phyloP scores from a whole-genome alignment of 2,797 vertebrate species.

The Falco columbarius region DNA sequence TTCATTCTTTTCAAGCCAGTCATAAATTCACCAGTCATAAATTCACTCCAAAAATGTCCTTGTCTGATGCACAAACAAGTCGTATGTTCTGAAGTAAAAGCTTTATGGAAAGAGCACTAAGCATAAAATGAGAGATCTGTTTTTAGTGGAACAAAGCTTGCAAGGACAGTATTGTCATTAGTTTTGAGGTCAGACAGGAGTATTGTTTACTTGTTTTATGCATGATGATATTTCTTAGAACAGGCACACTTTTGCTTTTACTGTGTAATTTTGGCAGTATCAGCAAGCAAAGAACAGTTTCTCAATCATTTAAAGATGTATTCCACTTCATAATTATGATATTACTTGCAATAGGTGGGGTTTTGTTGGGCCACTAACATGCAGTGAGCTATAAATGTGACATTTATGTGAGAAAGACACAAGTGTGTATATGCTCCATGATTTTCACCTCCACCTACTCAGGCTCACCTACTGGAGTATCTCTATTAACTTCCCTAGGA shows the following conservation, averaged over 20 bases:
- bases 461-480: background rate
- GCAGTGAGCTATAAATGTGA: background rate
- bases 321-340: background rate
- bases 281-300: background rate
- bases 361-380: background rate
- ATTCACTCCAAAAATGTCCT: background rate
- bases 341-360: background rate
- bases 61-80: background rate
- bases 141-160: background rate
- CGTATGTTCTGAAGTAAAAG: background rate
- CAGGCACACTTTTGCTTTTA: background rate
- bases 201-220: background rate
- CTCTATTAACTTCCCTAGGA: background rate
- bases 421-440: background rate
- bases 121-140: background rate
- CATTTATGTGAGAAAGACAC: background rate
- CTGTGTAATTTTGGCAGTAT: background rate
- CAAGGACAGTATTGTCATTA: background rate
- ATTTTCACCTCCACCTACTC: background rate
- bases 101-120: background rate
- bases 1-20: background rate
- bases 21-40: background rate
- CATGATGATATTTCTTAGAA: background rate
- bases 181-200: background rate
- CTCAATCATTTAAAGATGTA: background rate